phyloP scores from a whole-genome alignment of 2,113 vertebrate genomes.

The Elgaria multicarinata region DNA sequence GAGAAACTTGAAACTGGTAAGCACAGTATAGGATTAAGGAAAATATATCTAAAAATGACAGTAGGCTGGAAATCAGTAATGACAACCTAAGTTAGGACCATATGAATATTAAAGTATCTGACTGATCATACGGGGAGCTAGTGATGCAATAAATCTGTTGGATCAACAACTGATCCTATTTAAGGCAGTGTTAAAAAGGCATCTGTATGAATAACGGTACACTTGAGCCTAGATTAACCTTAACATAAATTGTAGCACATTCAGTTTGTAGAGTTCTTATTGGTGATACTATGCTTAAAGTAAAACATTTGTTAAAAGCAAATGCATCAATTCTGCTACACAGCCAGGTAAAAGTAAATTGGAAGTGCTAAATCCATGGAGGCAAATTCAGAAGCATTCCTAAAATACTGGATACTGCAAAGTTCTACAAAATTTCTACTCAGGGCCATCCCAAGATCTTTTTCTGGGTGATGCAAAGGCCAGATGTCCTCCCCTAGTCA shows the following conservation, averaged over 20 bases:
- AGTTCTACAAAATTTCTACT: not conserved
- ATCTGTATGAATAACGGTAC: not conserved
- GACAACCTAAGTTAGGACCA: not conserved
- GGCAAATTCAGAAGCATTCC: not conserved
- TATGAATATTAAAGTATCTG: not conserved
- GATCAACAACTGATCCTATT: constrained; percentile 13
- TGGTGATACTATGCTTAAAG: not conserved
- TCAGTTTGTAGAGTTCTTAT: not conserved
- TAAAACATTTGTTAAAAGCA: not conserved
- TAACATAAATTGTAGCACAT: not conserved
- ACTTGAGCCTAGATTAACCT: not conserved
- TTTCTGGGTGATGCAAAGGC: not conserved
- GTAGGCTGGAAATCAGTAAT: not conserved
- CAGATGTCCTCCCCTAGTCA: not conserved
- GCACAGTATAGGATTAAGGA: not conserved
- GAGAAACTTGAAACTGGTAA: not conserved
- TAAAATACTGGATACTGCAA: not conserved
- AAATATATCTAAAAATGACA: constrained; percentile 12
- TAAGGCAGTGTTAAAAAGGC: not conserved
- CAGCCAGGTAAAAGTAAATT: not conserved
- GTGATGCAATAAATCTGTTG: constrained; percentile 2
- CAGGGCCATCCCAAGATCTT: not conserved
- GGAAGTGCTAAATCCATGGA: not conserved
- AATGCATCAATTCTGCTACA: not conserved
- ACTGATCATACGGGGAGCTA: not conserved